Evolutionary conservation across 2,113 vertebrate species (phyloP).

Genomic region (Sorex fumeus): DNA sequence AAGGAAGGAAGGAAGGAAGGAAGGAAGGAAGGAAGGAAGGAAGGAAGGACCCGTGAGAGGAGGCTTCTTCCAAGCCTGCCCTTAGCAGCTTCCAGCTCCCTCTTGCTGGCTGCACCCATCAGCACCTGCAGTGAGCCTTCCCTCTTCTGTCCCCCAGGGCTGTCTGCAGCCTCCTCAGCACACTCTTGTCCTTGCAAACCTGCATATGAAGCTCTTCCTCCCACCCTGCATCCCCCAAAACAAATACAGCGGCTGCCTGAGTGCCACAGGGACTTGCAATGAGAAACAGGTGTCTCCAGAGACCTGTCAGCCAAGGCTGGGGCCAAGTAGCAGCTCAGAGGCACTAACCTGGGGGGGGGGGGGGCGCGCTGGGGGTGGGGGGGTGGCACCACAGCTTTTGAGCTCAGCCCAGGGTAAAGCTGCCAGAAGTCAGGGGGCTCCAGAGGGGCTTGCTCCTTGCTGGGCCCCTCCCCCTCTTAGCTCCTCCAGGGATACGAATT

Average conservation of each 20-base stretch:
- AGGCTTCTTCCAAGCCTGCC: background rate
- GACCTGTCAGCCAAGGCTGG: conserved; percentile 29
- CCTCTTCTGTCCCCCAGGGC: background rate
- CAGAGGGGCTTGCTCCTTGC: background rate
- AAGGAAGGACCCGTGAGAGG: background rate
- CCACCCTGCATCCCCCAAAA: background rate
- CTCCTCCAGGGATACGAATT: background rate
- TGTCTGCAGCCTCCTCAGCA: background rate
- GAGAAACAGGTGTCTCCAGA: conserved; percentile 80
- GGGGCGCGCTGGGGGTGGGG: background rate
- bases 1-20: no score
- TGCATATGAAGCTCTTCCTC: conserved; percentile 19
- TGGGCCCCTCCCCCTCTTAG: background rate
- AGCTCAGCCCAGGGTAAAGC: rapidly evolving
- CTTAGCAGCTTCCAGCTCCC: background rate
- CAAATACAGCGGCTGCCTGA: conserved; percentile 64
- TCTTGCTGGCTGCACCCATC: background rate
- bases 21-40: background rate
- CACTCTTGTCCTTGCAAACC: conserved; percentile 43
- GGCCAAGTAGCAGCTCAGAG: conserved; percentile 33
- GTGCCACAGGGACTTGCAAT: conserved; percentile 74
- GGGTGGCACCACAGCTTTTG: background rate
- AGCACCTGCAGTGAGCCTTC: background rate
- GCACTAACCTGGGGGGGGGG: background rate
- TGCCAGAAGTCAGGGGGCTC: background rate